Conservation (phyloP, 2,797 vertebrate genomes). For the Mormyrops boulengeri region DNA sequence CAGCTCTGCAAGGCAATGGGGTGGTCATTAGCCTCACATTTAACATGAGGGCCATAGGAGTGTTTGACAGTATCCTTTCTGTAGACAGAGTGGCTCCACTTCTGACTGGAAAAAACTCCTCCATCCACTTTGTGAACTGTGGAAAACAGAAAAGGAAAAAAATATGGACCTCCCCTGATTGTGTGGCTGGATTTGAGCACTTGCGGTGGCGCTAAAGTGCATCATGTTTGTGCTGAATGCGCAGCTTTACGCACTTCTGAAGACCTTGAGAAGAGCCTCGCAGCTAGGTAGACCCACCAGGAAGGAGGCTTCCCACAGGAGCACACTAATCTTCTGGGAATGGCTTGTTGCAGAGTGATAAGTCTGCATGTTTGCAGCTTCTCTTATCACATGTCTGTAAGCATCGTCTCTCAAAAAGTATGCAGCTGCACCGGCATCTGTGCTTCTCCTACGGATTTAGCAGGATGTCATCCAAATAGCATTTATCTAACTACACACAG, state of each 20-base stretch:
- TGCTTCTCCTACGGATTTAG: constrained; percentile 5
- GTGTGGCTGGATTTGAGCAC: constrained; percentile 55
- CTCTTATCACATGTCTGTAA: constrained; percentile 38
- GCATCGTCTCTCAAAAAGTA: constrained; percentile 18
- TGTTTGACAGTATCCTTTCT: constrained; percentile 62
- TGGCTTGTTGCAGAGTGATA: constrained; percentile 49
- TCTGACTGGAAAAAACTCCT: constrained; percentile 75
- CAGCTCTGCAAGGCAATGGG: constrained; percentile 16
- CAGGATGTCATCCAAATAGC: neutral
- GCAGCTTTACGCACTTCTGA: constrained; percentile 68
- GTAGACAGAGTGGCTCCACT: constrained; percentile 74
- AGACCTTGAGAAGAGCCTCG: constrained; percentile 55
- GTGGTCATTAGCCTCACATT: constrained; percentile 38
- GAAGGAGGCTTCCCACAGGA: constrained; percentile 39
- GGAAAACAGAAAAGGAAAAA: constrained; percentile 48
- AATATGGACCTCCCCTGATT: constrained; percentile 72
- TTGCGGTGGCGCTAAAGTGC: constrained; percentile 69
- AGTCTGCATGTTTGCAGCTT: constrained; percentile 38
- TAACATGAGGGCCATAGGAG: constrained; percentile 55
- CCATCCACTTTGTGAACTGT: constrained; percentile 72
- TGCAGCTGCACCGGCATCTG: neutral
- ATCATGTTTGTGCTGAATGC: constrained; percentile 69
- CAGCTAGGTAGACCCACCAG: constrained; percentile 45
- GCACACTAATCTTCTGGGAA: constrained; percentile 52
- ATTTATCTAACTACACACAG: neutral